Evolutionary conservation across 2,888 invertebrate species (phyloP), one percentile per base, ranked within the genome.

Genomic region (Ennomos erosarius): DNA sequence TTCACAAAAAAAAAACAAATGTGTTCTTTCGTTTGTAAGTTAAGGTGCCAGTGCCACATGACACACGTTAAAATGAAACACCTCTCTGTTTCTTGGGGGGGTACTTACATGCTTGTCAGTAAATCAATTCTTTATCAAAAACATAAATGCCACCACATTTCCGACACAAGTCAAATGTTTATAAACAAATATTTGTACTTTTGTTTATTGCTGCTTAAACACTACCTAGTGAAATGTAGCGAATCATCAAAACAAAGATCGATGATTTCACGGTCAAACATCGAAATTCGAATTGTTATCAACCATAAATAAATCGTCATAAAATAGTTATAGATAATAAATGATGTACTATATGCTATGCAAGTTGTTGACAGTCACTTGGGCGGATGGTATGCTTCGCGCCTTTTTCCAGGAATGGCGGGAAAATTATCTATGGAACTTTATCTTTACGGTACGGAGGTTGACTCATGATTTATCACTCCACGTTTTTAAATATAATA

Each of bases 171-270:
- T 73, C 68, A 73, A n/a, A 73, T 69, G 60, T 62, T 71, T 61
- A 68, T 63, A 53, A 63, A 68, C 68, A 61, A 81, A 79, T 85
- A 83, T 87, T 87, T 83, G 78, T 63, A 66, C 62, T 70, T 68
- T 60, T 73, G 78, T 83, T 87, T 83, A 84, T 76, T 74, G 70
- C 70, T 77, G 74, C 82, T 80, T 76, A 76, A 75, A 78, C 68
- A 71, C 67, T 72, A 76, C 73, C 67, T 72, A 76, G 73, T 75
- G 72, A 65, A 81, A 80, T 79, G 76, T 78, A 76, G 71, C 79
- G 66, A 84, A 82, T 85, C 83, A 85, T 85, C 84, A 81, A 81
- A 87, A 86, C 82, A 85, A 81, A 59, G 54, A 59, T 45, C 38
- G 35, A 10, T 38, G 66, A 71, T 68, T 78, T 75, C 78, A 69